These are phyloP conservation scores for Phasianus colchicus DNA, from an alignment of 2,113 vertebrate genomes.

Conservation along the genomic window DNA sequence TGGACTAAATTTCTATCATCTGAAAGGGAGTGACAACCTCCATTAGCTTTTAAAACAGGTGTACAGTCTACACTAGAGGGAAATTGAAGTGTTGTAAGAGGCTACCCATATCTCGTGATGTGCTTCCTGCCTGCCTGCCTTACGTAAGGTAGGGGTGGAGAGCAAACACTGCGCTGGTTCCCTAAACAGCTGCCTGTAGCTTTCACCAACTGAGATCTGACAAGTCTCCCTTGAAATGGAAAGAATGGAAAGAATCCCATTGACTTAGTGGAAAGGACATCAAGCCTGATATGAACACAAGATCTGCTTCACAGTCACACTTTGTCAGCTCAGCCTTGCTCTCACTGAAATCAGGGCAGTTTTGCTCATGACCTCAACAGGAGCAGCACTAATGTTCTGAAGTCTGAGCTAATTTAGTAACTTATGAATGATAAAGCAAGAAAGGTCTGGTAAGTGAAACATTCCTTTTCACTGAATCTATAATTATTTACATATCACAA, in stretches of 20 bases:
- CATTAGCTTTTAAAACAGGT: neutral
- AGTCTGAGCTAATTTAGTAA: slow-evolving; percentile 5
- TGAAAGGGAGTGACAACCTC: neutral
- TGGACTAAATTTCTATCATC: neutral
- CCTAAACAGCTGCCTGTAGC: neutral
- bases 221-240: neutral
- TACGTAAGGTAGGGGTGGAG: neutral
- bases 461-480: slow-evolving; percentile 14
- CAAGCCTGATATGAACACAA: neutral
- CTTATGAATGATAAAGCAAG: neutral
- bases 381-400: neutral
- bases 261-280: slow-evolving; percentile 18
- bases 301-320: neutral
- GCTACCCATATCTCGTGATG: neutral
- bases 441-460: neutral
- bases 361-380: neutral
- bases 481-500: slow-evolving; percentile 3
- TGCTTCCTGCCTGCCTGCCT: neutral
- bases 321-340: neutral
- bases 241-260: slow-evolving; percentile 20
- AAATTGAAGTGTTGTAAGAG: neutral
- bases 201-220: neutral
- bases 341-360: neutral
- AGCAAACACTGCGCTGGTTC: neutral
- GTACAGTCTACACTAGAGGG: neutral